Evolutionary conservation across 2,797 vertebrate genomes (phyloP).

Genomic region (Microchirus variegatus): DNA sequence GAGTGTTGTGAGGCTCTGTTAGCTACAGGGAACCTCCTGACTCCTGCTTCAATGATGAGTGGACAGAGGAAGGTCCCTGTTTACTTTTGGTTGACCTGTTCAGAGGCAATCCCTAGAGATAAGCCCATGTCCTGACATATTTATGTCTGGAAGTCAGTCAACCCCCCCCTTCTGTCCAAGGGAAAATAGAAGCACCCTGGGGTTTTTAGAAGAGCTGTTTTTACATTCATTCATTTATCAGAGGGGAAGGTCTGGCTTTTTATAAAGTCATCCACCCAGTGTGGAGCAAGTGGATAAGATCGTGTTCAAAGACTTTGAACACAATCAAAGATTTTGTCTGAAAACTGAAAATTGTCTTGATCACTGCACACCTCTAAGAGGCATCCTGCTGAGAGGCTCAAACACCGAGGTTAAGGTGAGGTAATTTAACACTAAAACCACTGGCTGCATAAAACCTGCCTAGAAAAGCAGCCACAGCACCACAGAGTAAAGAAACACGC

Average conservation of each 20-base stretch:
- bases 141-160: slow-evolving; percentile 59
- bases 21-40: slow-evolving; percentile 28
- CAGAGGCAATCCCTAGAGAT: slow-evolving; percentile 38
- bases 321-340: not conserved
- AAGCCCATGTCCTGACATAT: slow-evolving; percentile 45
- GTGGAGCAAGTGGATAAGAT: not conserved
- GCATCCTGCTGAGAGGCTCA: slow-evolving; percentile 35
- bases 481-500: slow-evolving; percentile 46
- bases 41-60: slow-evolving; percentile 11
- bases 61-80: slow-evolving; percentile 52
- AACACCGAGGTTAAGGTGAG: slow-evolving; percentile 37
- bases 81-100: slow-evolving; percentile 63
- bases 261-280: slow-evolving; percentile 2
- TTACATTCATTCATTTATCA: slow-evolving; percentile 16
- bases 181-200: slow-evolving; percentile 3
- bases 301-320: not conserved
- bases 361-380: not conserved
- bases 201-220: slow-evolving; percentile 6
- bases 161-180: slow-evolving; percentile 39
- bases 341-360: slow-evolving; percentile 13
- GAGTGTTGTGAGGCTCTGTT: slow-evolving; percentile 12
- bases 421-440: slow-evolving; percentile 44
- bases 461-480: slow-evolving; percentile 45
- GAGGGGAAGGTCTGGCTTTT: slow-evolving; percentile 1
- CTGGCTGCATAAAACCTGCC: slow-evolving; percentile 40